Base-by-base conservation (phyloP, 2,888 invertebrate genomes). In the Teleogryllus oceanicus region DNA sequence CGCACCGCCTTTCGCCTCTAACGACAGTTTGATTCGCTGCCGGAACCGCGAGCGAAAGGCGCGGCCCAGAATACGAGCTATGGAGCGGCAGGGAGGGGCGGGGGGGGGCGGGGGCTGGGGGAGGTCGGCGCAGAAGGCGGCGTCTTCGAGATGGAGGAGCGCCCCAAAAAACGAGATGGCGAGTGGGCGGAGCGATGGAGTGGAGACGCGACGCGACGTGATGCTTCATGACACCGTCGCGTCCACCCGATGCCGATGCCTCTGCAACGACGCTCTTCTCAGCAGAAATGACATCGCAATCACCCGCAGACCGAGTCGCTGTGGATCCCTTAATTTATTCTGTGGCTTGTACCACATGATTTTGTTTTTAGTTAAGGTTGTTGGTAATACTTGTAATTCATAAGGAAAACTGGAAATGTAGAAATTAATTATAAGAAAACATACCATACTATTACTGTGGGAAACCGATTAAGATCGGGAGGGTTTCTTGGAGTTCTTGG, bases 21-120 rank as follows among this genome's bases (percentile, higher is more conserved):
- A 62, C 62, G 62, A 62, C 62, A 62, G 16, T 62, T 62, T 62
- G 62, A 62, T 62, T 62, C 62, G 62, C 62, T n/a, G n/a, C n/a
- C 62, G 62, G 62, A 62, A 62, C 62, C 62, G 13, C 62, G 37
- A 5, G 37, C 37, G 37, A 37, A 37, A 37, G 37, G 37, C 37
- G 37, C 37, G 8, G 37, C 37, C 8, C 37, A 8, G 37, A 37
- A 37, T 37, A 37, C 37, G 37, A 37, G 62, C 62, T 4, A 1
- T 1, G 16, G 62, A 1, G 62, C 0, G 62, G 16, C n/a, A 16
- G n/a, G 3, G 16, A 3, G n/a, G 4, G n/a, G 13, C 5, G 62
- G 13, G 62, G 4, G 12, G n/a, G 4, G 62, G 62, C 62, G 18
- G 2, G 12, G 13, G 16, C 16, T 11, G 62, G 12, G 16, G n/a